Conservation (phyloP, 2,888 invertebrate genomes). For the Ethmia dodecea region DNA sequence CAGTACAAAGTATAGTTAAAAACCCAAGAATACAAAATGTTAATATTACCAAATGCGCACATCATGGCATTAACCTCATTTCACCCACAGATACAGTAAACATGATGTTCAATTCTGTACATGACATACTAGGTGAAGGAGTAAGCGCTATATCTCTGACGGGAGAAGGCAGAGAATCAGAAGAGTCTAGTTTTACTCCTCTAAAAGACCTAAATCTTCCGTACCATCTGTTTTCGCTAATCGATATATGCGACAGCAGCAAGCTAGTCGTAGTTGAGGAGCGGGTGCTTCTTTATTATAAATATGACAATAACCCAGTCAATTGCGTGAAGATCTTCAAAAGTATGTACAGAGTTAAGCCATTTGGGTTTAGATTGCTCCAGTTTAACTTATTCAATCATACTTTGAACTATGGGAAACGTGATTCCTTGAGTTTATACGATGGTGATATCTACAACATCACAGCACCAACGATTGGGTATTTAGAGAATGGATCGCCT, state of each 20-base stretch:
- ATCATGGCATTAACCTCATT: conserved; percentile 94
- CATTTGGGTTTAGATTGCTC: conserved; percentile 91
- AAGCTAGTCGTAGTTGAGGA: conserved; percentile 95
- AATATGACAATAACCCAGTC: conserved; percentile 96
- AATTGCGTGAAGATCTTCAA: conserved; percentile 98
- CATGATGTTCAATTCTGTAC: conserved; percentile 85
- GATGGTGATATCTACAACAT: conserved; percentile 96
- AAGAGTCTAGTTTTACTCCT: conserved; percentile 92
- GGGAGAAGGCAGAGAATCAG: conserved; percentile 93
- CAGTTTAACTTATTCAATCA: conserved; percentile 96
- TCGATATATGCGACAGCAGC: conserved; percentile 97
- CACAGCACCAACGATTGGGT: conserved; percentile 83
- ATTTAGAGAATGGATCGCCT: conserved; percentile 83
- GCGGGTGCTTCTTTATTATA: conserved; percentile 94
- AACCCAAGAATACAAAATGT: conserved; percentile 90
- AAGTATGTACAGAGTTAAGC: conserved; percentile 89
- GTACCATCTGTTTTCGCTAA: conserved; percentile 93
- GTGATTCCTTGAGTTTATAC: conserved; percentile 91
- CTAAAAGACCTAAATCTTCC: conserved; percentile 89
- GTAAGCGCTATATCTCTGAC: conserved; percentile 93
- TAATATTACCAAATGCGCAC: conserved; percentile 89
- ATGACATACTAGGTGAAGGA: conserved; percentile 92
- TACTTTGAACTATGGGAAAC: conserved; percentile 86
- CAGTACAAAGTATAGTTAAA: conserved; percentile 92
- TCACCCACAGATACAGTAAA: conserved; percentile 91